Evolutionary conservation across 1,140 invertebrate genomes (phyloP).

Genomic region (Lepidostoma basale): DNA sequence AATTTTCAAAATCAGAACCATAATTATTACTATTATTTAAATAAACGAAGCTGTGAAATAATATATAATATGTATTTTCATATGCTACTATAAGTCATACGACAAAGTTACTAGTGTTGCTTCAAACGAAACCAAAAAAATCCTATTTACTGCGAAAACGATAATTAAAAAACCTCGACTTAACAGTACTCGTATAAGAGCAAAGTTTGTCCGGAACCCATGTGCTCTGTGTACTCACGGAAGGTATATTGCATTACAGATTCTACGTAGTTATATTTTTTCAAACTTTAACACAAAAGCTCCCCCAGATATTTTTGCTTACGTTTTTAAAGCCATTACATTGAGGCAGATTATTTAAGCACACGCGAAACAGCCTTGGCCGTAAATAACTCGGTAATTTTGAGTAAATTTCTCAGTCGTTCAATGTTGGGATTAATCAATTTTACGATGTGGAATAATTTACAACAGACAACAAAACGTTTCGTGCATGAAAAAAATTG

Average conservation of each 20-base stretch:
- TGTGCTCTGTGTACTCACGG: not conserved
- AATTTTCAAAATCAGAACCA: too few relatives aligned
- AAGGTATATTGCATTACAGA: not conserved
- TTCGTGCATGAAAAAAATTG: not conserved
- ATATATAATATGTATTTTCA: too few relatives aligned
- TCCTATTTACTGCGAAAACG: too few relatives aligned
- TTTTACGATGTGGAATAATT: too few relatives aligned
- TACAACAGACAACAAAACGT: too few relatives aligned
- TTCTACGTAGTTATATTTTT: slow-evolving; percentile 18
- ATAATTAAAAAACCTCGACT: slow-evolving; percentile 10
- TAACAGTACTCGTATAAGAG: not conserved
- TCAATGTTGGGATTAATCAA: too few relatives aligned
- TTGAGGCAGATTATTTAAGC: slow-evolving; percentile 28
- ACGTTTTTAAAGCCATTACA: slow-evolving; percentile 39
- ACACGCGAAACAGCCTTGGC: not conserved
- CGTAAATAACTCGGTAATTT: not conserved
- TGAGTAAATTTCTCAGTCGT: too few relatives aligned
- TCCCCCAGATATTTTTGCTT: slow-evolving; percentile 18
- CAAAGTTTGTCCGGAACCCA: slow-evolving; percentile 32
- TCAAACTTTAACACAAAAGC: slow-evolving; percentile 29
- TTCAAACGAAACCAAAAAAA: too few relatives aligned
- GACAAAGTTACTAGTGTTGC: too few relatives aligned
- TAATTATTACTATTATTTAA: too few relatives aligned
- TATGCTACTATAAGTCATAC: too few relatives aligned
- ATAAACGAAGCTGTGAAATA: too few relatives aligned